Base-by-base conservation (phyloP, 2,797 vertebrate species). In the Aratinga solstitialis region DNA sequence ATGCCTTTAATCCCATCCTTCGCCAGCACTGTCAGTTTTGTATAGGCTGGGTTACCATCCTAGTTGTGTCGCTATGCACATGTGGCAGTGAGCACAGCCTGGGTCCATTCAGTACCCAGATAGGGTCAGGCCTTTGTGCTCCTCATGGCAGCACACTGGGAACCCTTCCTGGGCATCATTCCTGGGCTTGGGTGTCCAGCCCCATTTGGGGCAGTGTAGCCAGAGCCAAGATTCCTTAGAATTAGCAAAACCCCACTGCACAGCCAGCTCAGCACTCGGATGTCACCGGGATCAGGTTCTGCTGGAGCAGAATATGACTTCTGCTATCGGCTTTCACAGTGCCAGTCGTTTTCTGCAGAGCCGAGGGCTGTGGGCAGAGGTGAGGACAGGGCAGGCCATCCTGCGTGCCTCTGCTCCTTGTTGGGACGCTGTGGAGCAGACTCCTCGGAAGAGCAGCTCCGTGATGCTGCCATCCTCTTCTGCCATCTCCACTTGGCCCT, bases 241-340 rank as follows among this genome's bases (percentile, higher is more conserved):
- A 67, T 84, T 82, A 74, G 94, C 94, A 93, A 88, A 92, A 42
- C 29, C 42, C n/a, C 8, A 0, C 24, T 13, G 36, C 50, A 58
- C 16, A 84, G 91, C 85, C 74, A 94, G 84, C 89, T 86, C 93
- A 73, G 91, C 54, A 59, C n/a, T 86, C 2, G 0, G 53, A n/a
- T 79, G 59, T 65, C 89, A 69, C 63, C 73, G 91, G 66, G 73
- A 91, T 96, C 91, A 27, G 82, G 76, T 96, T 97, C 63, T 96
- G 96, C 96, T 85, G 69, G 94, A 78, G 69, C 59, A 93, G 77
- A 93, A 65, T 17, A 69, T 50, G 76, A 81, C 84, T 90, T 92
- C 87, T 86, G 22, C 3, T 68, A 88, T 97, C 89, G 32, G 5
- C 66, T 95, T 96, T 93, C 95, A 74, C 77, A 3, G 21, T 20